Base-by-base conservation (phyloP, 2,888 invertebrate species). In the Brachyopa scutellaris region DNA sequence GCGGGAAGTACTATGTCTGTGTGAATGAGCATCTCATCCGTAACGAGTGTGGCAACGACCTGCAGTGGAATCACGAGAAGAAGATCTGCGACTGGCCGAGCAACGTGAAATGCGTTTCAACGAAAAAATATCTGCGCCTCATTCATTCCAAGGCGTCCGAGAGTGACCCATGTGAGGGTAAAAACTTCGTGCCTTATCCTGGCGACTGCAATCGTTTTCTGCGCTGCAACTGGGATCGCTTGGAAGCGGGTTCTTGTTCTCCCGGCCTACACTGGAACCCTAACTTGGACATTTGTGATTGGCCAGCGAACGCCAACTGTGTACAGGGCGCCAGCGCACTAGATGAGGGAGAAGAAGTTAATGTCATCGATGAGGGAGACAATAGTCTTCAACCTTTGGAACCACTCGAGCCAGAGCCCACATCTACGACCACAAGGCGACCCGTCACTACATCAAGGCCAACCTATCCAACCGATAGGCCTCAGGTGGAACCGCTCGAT, bases 221-320 rank as follows among this genome's bases (percentile, higher is more conserved):
- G 78, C 94, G 95, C 82, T 97, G 97, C 85, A 91, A 96, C 13
- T 96, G 96, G 93, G 95, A 95, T 29, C 94, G 94, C 86, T 94
- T 93, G 73, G 93, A 95, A 87, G 92, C 93, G 13, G 94, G 94
- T 85, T 91, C 93, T 9, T 97, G 97, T 88, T 93, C 93, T 38
- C 92, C 93, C 6, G 95, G 95, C 9, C 90, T 96, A 29, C 94
- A 95, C 85, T 96, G 95, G 93, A 95, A 95, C 88, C 92, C 92
- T 92, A 92, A 92, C 6, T 91, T 91, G 84, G 92, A 93, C 87
- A 93, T 93, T 57, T 95, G 95, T 85, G 95, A 95, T 86, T 95
- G 95, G 95, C 95, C 95, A 0, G 90, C 88, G 26, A 92, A 91
- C 74, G 93, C 95, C 0, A 91, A 93, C 79, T 95, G 95, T 85